phyloP scores from a whole-genome alignment of 2,888 invertebrate species.

The Pterobdella sp. region DNA sequence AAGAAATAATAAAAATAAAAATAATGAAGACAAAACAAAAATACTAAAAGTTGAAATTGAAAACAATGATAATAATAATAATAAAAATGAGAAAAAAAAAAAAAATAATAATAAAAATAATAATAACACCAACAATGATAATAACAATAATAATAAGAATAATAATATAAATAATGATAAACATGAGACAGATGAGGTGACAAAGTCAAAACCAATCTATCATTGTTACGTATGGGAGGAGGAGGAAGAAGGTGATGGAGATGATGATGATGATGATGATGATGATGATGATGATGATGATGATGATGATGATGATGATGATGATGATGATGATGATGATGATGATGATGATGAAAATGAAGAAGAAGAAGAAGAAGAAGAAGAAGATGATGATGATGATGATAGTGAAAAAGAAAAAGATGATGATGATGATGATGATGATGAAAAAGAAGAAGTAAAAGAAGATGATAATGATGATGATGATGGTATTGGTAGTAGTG shows the following conservation, averaged over 20 bases:
- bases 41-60: too few species aligned
- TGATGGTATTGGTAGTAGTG: not conserved
- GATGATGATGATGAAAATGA: constrained; percentile 10
- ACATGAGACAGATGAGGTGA: not conserved
- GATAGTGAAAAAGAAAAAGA: not conserved
- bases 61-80: not conserved
- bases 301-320: too few species aligned
- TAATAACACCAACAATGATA: too few species aligned
- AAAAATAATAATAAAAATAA: not conserved
- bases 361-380: constrained; percentile 13
- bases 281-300: not conserved
- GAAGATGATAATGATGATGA: not conserved
- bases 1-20: not conserved
- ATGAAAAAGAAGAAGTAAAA: not conserved
- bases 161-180: not conserved
- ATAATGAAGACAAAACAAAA: not conserved
- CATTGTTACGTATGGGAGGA: not conserved
- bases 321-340: constrained; percentile 1
- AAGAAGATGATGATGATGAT: not conserved
- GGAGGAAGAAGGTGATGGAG: not conserved
- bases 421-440: not conserved
- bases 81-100: not conserved
- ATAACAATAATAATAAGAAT: not conserved
- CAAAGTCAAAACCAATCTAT: not conserved
- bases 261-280: not conserved